Conservation (phyloP, 2,888 invertebrate species). For the Sminthurinus aureus region DNA sequence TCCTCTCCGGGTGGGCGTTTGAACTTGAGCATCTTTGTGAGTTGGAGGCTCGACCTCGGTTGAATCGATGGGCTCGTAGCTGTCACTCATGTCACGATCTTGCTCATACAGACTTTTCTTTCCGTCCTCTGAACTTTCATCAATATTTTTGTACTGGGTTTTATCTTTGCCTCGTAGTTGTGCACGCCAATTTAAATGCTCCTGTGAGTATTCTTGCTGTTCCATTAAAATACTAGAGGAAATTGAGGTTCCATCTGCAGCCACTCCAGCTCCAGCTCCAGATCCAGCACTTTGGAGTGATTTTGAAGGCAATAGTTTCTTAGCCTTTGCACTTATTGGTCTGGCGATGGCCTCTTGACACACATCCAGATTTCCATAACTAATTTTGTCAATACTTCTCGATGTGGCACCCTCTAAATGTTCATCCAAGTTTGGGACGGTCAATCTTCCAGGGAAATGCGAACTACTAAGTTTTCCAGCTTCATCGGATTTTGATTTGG, state of each 20-base stretch:
- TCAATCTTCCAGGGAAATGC: conserved; percentile 14
- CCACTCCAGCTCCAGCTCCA: not conserved
- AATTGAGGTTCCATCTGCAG: not conserved
- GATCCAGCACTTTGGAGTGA: not conserved
- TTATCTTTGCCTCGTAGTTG: not conserved
- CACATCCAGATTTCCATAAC: conserved; percentile 56
- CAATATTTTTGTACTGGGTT: not conserved
- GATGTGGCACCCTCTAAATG: conserved; percentile 1
- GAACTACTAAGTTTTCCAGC: not conserved
- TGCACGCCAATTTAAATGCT: not conserved
- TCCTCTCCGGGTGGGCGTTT: conserved; percentile 28
- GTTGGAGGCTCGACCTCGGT: not conserved
- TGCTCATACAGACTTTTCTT: conserved; percentile 2
- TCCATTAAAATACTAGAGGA: conserved; percentile 1
- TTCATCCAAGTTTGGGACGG: conserved; percentile 4
- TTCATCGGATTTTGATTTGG: not conserved
- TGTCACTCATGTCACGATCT: conserved; percentile 22
- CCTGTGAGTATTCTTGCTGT: not conserved
- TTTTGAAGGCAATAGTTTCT: conserved; percentile 44
- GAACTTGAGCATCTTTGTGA: conserved; percentile 34
- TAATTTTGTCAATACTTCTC: conserved; percentile 50
- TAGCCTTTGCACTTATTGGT: conserved; percentile 55
- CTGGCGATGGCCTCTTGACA: conserved; percentile 51
- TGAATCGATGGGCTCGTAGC: not conserved
- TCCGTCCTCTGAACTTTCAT: not conserved